A percentile compares a stretch with the other conserved stretches of the same genome.
phyloP scores from a whole-genome alignment of 2,888 invertebrate species.

The Nomada ferruginata region DNA sequence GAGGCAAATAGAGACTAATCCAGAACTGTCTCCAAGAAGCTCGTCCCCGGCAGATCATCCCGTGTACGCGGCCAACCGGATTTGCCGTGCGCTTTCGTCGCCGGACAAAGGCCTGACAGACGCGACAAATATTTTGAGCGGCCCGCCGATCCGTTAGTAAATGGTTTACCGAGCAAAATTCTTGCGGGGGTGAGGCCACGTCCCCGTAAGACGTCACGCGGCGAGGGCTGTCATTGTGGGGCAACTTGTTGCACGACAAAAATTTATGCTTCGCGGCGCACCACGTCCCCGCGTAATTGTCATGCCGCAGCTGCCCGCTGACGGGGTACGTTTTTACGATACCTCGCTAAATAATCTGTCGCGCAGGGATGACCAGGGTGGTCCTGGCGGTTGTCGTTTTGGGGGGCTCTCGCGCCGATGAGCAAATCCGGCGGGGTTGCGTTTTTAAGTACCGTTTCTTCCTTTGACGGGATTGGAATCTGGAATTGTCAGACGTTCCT shows the following conservation, averaged over 20 bases:
- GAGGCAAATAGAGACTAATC: slow-evolving; percentile 33
- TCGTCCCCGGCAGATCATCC: slow-evolving; percentile 57
- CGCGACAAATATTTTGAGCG: slow-evolving; percentile 83
- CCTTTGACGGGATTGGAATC: slow-evolving; percentile 18
- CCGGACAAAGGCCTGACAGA: slow-evolving; percentile 67
- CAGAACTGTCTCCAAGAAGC: slow-evolving; percentile 49
- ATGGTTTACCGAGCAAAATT: slow-evolving; percentile 78
- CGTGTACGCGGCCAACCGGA: slow-evolving; percentile 47
- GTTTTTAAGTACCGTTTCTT: slow-evolving; percentile 23
- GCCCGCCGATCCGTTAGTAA: slow-evolving; percentile 81
- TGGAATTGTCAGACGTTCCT: background rate
- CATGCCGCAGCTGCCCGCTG: slow-evolving; percentile 74
- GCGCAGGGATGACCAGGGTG: slow-evolving; percentile 51
- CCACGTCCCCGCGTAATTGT: slow-evolving; percentile 68
- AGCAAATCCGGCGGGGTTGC: slow-evolving; percentile 40
- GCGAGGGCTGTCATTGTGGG: slow-evolving; percentile 44
- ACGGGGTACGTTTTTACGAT: slow-evolving; percentile 52
- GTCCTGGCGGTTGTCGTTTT: slow-evolving; percentile 1
- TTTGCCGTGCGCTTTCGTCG: slow-evolving; percentile 51
- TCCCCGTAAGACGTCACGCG: slow-evolving; percentile 48
- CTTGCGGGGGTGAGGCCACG: slow-evolving; percentile 39
- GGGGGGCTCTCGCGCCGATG: slow-evolving; percentile 14
- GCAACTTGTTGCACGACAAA: slow-evolving; percentile 71
- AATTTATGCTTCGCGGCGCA: slow-evolving; percentile 68
- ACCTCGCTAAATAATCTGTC: slow-evolving; percentile 63